Base-by-base conservation (phyloP, 2,888 invertebrate genomes). In the Synergus umbraculus region DNA sequence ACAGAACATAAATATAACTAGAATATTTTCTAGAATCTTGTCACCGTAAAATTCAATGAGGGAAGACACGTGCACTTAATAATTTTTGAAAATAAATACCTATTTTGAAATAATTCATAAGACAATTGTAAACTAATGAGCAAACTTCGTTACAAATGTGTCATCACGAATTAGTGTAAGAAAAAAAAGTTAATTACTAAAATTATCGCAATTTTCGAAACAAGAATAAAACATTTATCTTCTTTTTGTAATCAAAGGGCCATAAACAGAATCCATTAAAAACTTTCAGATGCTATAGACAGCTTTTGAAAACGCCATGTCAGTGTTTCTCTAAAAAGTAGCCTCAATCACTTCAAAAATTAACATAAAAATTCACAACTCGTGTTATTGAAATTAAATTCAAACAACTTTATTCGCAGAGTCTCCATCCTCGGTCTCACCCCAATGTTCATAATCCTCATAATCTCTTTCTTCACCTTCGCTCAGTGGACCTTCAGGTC, bases 381-480 rank as follows among this genome's bases (percentile, higher is more conserved):
- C 15, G 41, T 7, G 15, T 69, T 69, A 49, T 9, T 29, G 2
- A 44, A 67, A 67, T n/a, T 10, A 67, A 81, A 82, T 78, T 83
- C 86, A 90, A 89, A 88, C 91, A 87, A 90, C 90, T 88, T 91
- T 90, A 81, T 85, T 88, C 79, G 90, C 81, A 73, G 88, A 82
- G 76, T 87, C 88, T 79, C 86, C 88, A 79, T 86, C 85, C 81
- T 89, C 89, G 79, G 85, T 86, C 80, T 87, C 88, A 78, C 87
- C 90, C 91, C 91, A 91, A 78, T 90, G 88, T 83, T 90, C 91
- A 86, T 92, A 92, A 86, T 92, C 92, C 78, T 91, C 91, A 54
- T 94, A 94, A 85, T 90, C 89, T 65, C 94, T 91, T 83, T 94
- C 94, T 85, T 94, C 94, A 10, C 94, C 94, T 87, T 94, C 94